Base-by-base conservation (phyloP, 2,113 vertebrate species). In the Petromus typicus region DNA sequence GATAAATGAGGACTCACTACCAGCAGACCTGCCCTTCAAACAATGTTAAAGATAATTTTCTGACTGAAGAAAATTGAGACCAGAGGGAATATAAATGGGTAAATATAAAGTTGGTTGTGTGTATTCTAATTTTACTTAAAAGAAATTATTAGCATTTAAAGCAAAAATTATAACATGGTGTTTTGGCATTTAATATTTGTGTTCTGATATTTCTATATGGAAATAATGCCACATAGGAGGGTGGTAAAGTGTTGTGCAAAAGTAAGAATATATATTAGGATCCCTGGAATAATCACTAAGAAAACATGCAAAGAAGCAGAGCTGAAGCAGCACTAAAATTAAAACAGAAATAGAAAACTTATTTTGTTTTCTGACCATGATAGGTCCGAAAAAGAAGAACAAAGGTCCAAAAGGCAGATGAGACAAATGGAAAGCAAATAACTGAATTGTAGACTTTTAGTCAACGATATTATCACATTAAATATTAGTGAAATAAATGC, bases 281-380 rank as follows among this genome's bases (percentile, higher is more conserved):
- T 54, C 5, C 22, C 30, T 25, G 51, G 17, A 79, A n/a, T 85
- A 76, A 81, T 4, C 37, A 81, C 32, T 85, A 48, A 69, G 48
- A 67, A 75, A 89, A 67, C 48, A 43, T 37, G 22, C 34, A 82
- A 63, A 75, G 34, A 78, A 82, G 20, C 83, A n/a, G 2, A 95
- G 56, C 23, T 79, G 45, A 79, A 80, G 80, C 85, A 16, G 78
- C 34, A 69, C 7, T 32, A 51, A 18, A 94, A 86, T n/a, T 82
- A 81, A 94, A 95, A 75, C 45, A 66, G 40, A 78, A 97, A 96
- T 37, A 64, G 37, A 71, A 91, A 93, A 93, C 51, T 80, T 32
- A 80, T 71, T 91, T 85, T 18, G 85, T 51, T 90, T 95, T 94
- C 87, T 86, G 34, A 14, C 43, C 27, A 92, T 63, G 84, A 48